These are phyloP conservation scores for Clinocottus analis DNA, from an alignment of 2,113 vertebrate genomes.

Conservation along the genomic window DNA sequence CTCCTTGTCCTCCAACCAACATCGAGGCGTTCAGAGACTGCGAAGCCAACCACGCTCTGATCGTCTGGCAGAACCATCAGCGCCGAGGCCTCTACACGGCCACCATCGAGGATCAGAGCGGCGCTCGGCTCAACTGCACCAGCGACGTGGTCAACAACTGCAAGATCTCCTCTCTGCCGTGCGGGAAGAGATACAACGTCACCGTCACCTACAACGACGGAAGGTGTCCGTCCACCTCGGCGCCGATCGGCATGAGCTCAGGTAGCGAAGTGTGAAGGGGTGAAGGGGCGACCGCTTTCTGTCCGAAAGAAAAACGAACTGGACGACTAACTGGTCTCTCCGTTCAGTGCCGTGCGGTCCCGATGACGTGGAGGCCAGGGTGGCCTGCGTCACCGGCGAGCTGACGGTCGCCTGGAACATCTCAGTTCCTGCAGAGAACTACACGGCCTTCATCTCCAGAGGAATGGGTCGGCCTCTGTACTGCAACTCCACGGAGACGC, in stretches of 20 bases:
- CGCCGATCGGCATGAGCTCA: constrained; percentile 69
- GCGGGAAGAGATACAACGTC: constrained; percentile 72
- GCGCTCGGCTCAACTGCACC: constrained; percentile 69
- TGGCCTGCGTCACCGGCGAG: constrained; percentile 60
- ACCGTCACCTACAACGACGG: constrained; percentile 66
- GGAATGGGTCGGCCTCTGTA: constrained; percentile 30
- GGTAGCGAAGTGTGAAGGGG: constrained; percentile 58
- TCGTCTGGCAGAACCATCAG: constrained; percentile 74
- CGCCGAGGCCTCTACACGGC: constrained; percentile 63
- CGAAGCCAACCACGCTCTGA: constrained; percentile 56
- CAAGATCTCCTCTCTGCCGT: constrained; percentile 63
- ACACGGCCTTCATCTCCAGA: constrained; percentile 56
- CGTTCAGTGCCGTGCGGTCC: constrained; percentile 73
- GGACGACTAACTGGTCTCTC: neutral
- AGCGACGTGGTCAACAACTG: constrained; percentile 70
- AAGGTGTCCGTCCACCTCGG: constrained; percentile 67
- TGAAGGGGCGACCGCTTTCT: neutral
- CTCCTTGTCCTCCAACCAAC: constrained; percentile 74
- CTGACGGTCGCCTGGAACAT: constrained; percentile 67
- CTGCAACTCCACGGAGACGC: constrained; percentile 66
- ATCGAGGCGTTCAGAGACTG: constrained; percentile 70
- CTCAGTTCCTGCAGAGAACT: constrained; percentile 56
- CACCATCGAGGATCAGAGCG: constrained; percentile 52
- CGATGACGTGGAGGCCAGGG: constrained; percentile 52
- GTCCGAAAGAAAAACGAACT: too few species aligned